Percentiles rank a stretch among this genome's conserved stretches.
These are phyloP conservation scores for Galerucella nymphaeae DNA, from an alignment of 2,888 invertebrate genomes.

Conservation along the genomic window DNA sequence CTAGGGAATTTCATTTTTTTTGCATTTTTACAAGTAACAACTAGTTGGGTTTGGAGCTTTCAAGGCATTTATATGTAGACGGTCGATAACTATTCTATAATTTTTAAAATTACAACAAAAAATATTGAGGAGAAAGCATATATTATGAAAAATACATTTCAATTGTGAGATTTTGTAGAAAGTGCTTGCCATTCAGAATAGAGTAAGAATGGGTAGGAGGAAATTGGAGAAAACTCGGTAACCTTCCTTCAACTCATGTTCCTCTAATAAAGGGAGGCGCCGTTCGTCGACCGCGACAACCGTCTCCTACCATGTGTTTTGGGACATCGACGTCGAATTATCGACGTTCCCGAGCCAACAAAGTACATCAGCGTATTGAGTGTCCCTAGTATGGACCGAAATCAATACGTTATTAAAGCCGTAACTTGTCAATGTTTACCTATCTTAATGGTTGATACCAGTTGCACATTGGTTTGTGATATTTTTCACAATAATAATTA, in stretches of 20 bases:
- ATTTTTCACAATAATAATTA: too few species aligned
- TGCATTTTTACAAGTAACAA: too few species aligned
- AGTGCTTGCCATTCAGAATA: too few species aligned
- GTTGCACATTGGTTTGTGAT: not conserved
- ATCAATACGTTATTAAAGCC: not conserved
- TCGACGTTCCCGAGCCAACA: slow-evolving; percentile 6
- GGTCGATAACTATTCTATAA: too few species aligned
- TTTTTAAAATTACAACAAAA: too few species aligned
- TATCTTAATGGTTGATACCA: too few species aligned
- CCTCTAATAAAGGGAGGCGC: slow-evolving; percentile 6
- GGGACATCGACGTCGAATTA: slow-evolving; percentile 8
- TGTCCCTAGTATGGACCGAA: not conserved
- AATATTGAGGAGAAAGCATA: too few species aligned
- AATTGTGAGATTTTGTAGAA: too few species aligned
- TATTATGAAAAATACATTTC: too few species aligned
- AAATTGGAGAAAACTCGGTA: not conserved
- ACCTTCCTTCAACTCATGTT: slow-evolving; percentile 2
- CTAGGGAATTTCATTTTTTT: too few species aligned
- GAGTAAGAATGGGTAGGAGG: not conserved
- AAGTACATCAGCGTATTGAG: not conserved
- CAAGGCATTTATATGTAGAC: too few species aligned
- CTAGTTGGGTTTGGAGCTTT: too few species aligned
- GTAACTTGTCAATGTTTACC: not conserved
- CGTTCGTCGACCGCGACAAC: slow-evolving; percentile 10
- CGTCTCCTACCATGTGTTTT: slow-evolving; percentile 1